phyloP scores from a whole-genome alignment of 2,797 vertebrate species.

The Tolypeutes matacus region DNA sequence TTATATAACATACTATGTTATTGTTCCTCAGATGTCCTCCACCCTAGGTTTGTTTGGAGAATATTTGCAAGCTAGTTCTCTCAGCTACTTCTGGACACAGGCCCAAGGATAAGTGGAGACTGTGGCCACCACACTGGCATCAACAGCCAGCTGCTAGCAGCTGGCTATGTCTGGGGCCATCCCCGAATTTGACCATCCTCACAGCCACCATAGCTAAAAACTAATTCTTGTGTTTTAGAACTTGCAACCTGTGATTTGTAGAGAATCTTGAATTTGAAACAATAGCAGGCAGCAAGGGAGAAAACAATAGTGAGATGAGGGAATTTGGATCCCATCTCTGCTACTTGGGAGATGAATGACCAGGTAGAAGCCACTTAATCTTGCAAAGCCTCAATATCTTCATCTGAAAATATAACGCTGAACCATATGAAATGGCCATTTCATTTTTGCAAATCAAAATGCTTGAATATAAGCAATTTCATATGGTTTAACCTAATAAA shows the following conservation, averaged over 20 bases:
- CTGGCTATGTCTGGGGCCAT: too few species aligned
- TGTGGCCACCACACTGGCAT: too few species aligned
- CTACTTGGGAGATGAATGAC: neutral
- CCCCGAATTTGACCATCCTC: too few species aligned
- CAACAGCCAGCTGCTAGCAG: too few species aligned
- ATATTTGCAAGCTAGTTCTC: too few species aligned
- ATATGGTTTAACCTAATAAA: slow-evolving; percentile 51
- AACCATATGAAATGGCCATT: slow-evolving; percentile 24
- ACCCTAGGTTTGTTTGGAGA: too few species aligned
- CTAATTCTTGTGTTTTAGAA: slow-evolving; percentile 28
- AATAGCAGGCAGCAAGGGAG: slow-evolving; percentile 10
- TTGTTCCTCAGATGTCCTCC: too few species aligned
- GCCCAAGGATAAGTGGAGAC: too few species aligned
- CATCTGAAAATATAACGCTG: slow-evolving; percentile 48
- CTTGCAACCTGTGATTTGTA: neutral
- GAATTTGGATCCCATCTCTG: slow-evolving; percentile 46
- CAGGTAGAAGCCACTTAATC: slow-evolving; percentile 45
- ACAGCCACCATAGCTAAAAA: slow-evolving; percentile 45
- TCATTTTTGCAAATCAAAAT: slow-evolving; percentile 54
- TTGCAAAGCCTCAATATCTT: slow-evolving; percentile 53
- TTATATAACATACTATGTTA: too few species aligned
- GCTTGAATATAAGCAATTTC: slow-evolving; percentile 22
- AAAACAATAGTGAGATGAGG: neutral
- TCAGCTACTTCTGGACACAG: too few species aligned
- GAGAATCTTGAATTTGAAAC: slow-evolving; percentile 57